Conservation (phyloP, 2,888 invertebrate species). For the Platypus cylindrus region DNA sequence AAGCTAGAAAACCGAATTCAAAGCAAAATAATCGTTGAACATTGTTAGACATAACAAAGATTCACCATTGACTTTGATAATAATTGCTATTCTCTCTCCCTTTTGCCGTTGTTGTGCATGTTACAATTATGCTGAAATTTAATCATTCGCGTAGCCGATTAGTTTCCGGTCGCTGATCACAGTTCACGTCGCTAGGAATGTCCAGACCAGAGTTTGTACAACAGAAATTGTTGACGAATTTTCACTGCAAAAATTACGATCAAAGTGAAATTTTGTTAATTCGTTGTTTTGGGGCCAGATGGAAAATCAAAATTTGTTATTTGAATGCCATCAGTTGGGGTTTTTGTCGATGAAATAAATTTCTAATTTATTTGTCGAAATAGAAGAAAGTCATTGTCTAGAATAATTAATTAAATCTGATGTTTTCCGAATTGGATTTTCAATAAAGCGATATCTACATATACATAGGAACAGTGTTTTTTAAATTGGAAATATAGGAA, state of each 20-base stretch:
- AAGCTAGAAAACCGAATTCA: too few species aligned
- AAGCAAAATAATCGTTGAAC: slow-evolving; percentile 22
- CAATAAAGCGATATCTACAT: too few species aligned
- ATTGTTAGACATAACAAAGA: slow-evolving; percentile 29
- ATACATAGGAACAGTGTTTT: too few species aligned
- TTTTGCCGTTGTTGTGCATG: slow-evolving; percentile 29
- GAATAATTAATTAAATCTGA: too few species aligned
- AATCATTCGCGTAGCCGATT: slow-evolving; percentile 38
- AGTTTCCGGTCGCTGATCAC: slow-evolving; percentile 36
- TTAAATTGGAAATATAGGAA: slow-evolving; percentile 10
- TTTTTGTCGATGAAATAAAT: too few species aligned
- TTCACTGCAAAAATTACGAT: slow-evolving; percentile 25
- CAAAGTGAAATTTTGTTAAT: slow-evolving; percentile 30
- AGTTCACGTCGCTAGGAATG: slow-evolving; percentile 36
- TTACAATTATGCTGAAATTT: slow-evolving; percentile 39
- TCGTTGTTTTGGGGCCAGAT: slow-evolving; percentile 27
- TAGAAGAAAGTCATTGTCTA: too few species aligned
- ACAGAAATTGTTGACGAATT: slow-evolving; percentile 37
- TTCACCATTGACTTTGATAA: slow-evolving; percentile 30
- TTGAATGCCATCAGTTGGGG: too few species aligned
- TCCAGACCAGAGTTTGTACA: slow-evolving; percentile 36
- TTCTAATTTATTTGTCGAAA: too few species aligned
- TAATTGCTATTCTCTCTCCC: slow-evolving; percentile 24
- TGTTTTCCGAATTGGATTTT: too few species aligned
- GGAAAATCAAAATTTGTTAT: too few species aligned